Conservation (phyloP, 2,113 vertebrate genomes). For the Antennarius striatus region DNA sequence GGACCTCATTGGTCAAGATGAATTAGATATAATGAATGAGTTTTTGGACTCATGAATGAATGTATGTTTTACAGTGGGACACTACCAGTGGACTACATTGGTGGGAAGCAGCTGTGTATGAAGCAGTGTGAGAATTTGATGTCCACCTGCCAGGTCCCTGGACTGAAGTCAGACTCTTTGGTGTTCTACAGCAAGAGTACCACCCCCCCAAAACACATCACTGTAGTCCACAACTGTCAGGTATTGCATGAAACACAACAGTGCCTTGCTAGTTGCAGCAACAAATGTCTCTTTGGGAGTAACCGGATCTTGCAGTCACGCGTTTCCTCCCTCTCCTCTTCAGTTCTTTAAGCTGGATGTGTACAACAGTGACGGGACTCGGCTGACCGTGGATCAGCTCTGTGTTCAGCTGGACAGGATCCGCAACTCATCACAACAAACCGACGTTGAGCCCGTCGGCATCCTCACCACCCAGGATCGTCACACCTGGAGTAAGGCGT, state of each 20-base stretch:
- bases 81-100: slow-evolving; percentile 81
- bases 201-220: slow-evolving; percentile 84
- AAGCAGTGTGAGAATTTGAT: slow-evolving; percentile 90
- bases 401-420: slow-evolving; percentile 89
- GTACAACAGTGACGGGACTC: slow-evolving; percentile 85
- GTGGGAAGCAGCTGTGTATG: slow-evolving; percentile 88
- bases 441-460: slow-evolving; percentile 88
- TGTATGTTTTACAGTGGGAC: slow-evolving; percentile 77
- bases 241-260: slow-evolving; percentile 55
- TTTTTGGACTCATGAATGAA: not conserved
- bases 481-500: slow-evolving; percentile 89
- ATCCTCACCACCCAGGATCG: slow-evolving; percentile 90
- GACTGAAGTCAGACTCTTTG: slow-evolving; percentile 83
- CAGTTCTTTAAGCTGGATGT: slow-evolving; percentile 90
- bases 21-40: too few species aligned
- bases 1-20: too few species aligned
- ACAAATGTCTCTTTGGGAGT: too few species aligned
- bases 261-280: too few species aligned
- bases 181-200: slow-evolving; percentile 80
- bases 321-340: not conserved
- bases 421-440: slow-evolving; percentile 85
- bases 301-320: too few species aligned
- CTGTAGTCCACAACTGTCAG: slow-evolving; percentile 90
- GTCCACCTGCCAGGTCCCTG: slow-evolving; percentile 88
- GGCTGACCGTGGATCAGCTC: slow-evolving; percentile 85